A percentile compares a stretch with the other conserved stretches of the same genome.
Evolutionary conservation across 2,888 invertebrate species (phyloP).

Genomic region (Leptodirus hochenwartii): DNA sequence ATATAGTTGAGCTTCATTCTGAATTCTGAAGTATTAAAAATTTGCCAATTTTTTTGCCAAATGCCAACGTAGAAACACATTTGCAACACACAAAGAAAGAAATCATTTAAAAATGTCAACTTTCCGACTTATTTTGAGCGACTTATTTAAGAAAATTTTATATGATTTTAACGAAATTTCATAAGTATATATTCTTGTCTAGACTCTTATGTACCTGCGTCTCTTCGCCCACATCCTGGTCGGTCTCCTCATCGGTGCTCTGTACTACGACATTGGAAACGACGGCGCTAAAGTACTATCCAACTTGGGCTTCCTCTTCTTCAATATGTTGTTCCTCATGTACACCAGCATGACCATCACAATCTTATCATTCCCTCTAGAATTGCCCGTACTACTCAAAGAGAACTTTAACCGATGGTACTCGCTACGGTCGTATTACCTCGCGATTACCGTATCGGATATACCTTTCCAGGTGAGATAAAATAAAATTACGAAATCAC

Average conservation of each 20-base stretch:
- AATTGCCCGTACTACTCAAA: conserved; percentile 85
- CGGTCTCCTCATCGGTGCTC: conserved; percentile 82
- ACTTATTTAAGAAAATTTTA: neutral
- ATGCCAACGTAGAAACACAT: neutral
- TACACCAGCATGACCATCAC: conserved; percentile 99
- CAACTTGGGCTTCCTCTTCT: conserved; percentile 92
- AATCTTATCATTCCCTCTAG: conserved; percentile 89
- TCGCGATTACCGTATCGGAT: conserved; percentile 91
- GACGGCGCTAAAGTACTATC: conserved; percentile 92
- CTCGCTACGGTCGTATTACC: conserved; percentile 81
- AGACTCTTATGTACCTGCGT: conserved; percentile 92
- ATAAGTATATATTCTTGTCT: conserved; percentile 18
- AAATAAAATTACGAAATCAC: too few species aligned
- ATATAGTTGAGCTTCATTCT: too few species aligned
- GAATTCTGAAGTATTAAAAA: too few species aligned
- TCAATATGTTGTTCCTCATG: conserved; percentile 97
- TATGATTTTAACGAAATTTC: conserved; percentile 2
- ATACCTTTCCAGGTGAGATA: conserved; percentile 84
- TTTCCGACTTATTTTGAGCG: too few species aligned
- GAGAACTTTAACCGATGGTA: conserved; percentile 98
- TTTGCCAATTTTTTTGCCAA: neutral
- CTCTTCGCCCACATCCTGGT: conserved; percentile 87
- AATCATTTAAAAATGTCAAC: too few species aligned
- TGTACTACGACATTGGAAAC: conserved; percentile 91
- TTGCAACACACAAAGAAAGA: too few species aligned